phyloP scores from a whole-genome alignment of 2,888 invertebrate genomes.

The Agrilus cyanescens region DNA sequence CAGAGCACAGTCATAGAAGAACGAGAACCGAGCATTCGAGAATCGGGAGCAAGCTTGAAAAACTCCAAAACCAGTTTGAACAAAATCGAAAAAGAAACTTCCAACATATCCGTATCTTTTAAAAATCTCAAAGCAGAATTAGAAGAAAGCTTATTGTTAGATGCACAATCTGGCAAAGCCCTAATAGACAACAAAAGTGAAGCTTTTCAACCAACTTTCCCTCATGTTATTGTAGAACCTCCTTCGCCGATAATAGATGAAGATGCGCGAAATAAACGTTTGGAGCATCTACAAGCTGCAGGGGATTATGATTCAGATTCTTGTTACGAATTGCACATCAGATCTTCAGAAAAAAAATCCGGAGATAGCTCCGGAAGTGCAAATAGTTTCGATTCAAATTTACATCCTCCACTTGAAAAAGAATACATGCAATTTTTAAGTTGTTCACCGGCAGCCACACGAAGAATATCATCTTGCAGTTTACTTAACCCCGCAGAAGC shows the following conservation, averaged over 20 bases:
- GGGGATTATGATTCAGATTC: slow-evolving; percentile 27
- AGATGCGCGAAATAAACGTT: slow-evolving; percentile 28
- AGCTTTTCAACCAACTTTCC: slow-evolving; percentile 23
- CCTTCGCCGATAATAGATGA: slow-evolving; percentile 61
- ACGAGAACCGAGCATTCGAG: slow-evolving; percentile 19
- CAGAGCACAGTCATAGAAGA: slow-evolving; percentile 33
- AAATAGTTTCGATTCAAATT: slow-evolving; percentile 45
- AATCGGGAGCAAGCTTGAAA: slow-evolving; percentile 4
- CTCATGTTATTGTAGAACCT: slow-evolving; percentile 62
- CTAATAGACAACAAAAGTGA: slow-evolving; percentile 2
- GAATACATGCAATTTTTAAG: slow-evolving; percentile 52
- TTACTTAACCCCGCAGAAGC: slow-evolving; percentile 65
- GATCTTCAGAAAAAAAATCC: slow-evolving; percentile 28
- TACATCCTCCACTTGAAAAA: slow-evolving; percentile 44
- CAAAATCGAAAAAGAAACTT: slow-evolving; percentile 30
- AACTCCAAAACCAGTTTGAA: slow-evolving; percentile 23
- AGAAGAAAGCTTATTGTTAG: slow-evolving; percentile 7
- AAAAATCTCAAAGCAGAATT: slow-evolving; percentile 16
- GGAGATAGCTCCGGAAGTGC: slow-evolving; percentile 30
- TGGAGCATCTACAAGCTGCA: slow-evolving; percentile 29
- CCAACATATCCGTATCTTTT: slow-evolving; percentile 25
- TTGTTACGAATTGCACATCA: slow-evolving; percentile 27
- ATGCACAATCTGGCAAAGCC: slow-evolving; percentile 3
- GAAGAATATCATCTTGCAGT: slow-evolving; percentile 85
- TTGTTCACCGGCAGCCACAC: slow-evolving; percentile 72